phyloP scores from a whole-genome alignment of 1,140 invertebrate species.

The Bombus impatiens region DNA sequence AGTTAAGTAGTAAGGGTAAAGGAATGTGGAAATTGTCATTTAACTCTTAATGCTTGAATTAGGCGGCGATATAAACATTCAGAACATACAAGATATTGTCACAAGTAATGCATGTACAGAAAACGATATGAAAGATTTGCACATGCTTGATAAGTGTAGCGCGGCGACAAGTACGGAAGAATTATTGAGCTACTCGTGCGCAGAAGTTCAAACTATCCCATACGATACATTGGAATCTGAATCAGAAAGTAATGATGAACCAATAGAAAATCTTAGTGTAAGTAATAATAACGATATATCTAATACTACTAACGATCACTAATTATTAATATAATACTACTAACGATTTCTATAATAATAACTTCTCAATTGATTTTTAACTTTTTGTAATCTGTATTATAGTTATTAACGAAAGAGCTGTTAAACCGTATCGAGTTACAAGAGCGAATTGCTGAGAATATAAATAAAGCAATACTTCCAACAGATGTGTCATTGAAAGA shows the following conservation, averaged over 20 bases:
- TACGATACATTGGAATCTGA: slow-evolving; percentile 72
- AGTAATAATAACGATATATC: slow-evolving; percentile 31
- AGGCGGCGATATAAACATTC: slow-evolving; percentile 1
- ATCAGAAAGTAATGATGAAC: slow-evolving; percentile 72
- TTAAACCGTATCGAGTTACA: slow-evolving; percentile 80
- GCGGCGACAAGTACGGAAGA: slow-evolving; percentile 78
- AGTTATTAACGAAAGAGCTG: slow-evolving; percentile 78
- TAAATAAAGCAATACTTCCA: slow-evolving; percentile 79
- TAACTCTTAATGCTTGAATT: background rate
- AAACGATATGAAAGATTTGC: background rate
- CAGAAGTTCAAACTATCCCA: slow-evolving; percentile 78
- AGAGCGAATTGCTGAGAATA: slow-evolving; percentile 82
- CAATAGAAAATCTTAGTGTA: slow-evolving; percentile 80
- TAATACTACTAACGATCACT: background rate
- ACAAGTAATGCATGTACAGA: background rate
- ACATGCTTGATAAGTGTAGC: slow-evolving; percentile 65
- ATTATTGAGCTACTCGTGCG: slow-evolving; percentile 70
- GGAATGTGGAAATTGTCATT: background rate
- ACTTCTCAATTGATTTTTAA: background rate
- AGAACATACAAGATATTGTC: background rate
- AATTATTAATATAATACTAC: too few species aligned
- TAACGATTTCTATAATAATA: background rate
- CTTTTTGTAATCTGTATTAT: background rate
- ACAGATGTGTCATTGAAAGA: slow-evolving; percentile 67
- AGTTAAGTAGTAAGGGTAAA: background rate